These are phyloP conservation scores for Cyrtodaria siliqua DNA, from an alignment of 2,888 invertebrate genomes.

Conservation along the genomic window DNA sequence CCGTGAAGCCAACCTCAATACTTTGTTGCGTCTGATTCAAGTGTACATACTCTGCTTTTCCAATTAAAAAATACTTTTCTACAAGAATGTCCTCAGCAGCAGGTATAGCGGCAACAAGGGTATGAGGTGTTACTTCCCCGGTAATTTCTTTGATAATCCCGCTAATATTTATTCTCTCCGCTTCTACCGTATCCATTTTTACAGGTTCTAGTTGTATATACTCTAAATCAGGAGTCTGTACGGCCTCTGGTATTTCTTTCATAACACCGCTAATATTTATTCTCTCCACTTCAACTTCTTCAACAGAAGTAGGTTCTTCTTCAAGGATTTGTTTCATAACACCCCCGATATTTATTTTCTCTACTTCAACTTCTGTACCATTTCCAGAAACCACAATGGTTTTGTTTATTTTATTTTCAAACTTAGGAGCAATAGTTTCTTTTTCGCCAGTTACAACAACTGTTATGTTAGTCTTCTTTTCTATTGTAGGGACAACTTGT, in stretches of 20 bases:
- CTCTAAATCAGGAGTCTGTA: neutral
- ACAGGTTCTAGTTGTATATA: neutral
- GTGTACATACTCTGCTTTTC: too few species aligned
- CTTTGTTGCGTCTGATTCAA: too few species aligned
- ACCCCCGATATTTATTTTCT: neutral
- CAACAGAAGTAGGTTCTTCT: neutral
- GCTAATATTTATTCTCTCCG: too few species aligned
- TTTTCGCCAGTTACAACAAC: conserved; percentile 2
- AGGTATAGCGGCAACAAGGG: too few species aligned
- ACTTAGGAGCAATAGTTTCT: too few species aligned
- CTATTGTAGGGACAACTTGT: neutral
- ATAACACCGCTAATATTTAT: neutral
- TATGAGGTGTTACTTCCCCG: too few species aligned
- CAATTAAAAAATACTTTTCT: neutral
- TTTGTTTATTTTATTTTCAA: too few species aligned
- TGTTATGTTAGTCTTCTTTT: conserved; percentile 4
- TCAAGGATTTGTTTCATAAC: neutral
- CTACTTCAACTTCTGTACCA: too few species aligned
- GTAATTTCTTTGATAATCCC: too few species aligned
- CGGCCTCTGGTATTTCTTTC: neutral
- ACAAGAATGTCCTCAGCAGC: neutral
- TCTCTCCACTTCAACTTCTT: neutral
- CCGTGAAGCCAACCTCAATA: conserved; percentile 7
- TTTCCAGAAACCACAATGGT: too few species aligned
- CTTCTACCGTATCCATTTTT: too few species aligned